phyloP scores from a whole-genome alignment of 2,113 vertebrate genomes.

The Toxotes chatareus region DNA sequence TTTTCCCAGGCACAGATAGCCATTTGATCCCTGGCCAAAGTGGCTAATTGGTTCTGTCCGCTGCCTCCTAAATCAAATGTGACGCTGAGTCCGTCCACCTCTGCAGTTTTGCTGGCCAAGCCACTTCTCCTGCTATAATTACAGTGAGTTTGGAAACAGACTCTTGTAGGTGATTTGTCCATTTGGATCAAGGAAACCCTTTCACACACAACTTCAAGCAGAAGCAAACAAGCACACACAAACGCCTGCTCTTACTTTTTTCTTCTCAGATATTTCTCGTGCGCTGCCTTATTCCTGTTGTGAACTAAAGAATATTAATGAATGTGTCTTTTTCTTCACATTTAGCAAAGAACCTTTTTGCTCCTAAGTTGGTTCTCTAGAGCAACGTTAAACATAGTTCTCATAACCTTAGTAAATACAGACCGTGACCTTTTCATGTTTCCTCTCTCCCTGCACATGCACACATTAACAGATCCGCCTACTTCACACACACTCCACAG shows the following conservation, averaged over 20 bases:
- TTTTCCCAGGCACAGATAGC: slow-evolving; percentile 51
- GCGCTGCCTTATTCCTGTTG: too few species aligned
- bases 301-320: background rate
- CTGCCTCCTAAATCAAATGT: slow-evolving; percentile 79
- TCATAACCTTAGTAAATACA: background rate
- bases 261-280: too few species aligned
- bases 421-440: background rate
- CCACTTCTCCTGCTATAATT: slow-evolving; percentile 78
- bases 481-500: background rate
- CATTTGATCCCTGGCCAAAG: slow-evolving; percentile 68
- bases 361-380: background rate
- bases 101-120: slow-evolving; percentile 83
- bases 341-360: too few species aligned
- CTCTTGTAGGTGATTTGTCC: slow-evolving; percentile 49
- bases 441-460: background rate
- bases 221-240: background rate
- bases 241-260: background rate
- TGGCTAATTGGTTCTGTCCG: slow-evolving; percentile 67
- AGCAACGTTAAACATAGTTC: background rate
- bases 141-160: slow-evolving; percentile 26
- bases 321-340: background rate
- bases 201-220: background rate
- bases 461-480: background rate
- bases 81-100: slow-evolving; percentile 80
- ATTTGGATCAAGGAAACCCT: slow-evolving; percentile 19